These are phyloP conservation scores for Pseudachorutes palmiensis DNA, from an alignment of 1,140 invertebrate species.

Conservation along the genomic window DNA sequence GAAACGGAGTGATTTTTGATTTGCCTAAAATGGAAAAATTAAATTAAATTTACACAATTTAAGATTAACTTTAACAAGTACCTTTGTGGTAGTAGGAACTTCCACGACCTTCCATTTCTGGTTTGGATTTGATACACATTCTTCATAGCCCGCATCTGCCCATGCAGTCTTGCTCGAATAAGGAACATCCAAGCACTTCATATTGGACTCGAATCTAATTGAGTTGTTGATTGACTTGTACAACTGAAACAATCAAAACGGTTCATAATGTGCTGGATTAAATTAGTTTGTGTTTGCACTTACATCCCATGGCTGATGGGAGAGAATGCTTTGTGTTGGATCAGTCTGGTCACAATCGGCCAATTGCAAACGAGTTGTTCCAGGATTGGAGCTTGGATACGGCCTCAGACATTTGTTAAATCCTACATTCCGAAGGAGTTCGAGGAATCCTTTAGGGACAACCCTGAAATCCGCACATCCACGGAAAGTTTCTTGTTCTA, in stretches of 20 bases:
- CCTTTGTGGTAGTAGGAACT: too few relatives aligned
- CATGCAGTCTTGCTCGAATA: too few relatives aligned
- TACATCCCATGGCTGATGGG: background rate
- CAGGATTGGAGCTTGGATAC: background rate
- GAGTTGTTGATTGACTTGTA: background rate
- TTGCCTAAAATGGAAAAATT: too few relatives aligned
- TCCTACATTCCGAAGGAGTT: background rate
- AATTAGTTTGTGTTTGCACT: background rate
- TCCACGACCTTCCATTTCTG: too few relatives aligned
- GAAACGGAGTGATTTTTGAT: too few relatives aligned
- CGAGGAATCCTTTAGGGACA: background rate
- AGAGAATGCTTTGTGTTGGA: background rate
- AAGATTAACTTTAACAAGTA: too few relatives aligned
- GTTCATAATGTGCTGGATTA: background rate
- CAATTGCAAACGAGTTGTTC: background rate
- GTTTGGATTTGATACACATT: too few relatives aligned
- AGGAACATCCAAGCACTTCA: background rate
- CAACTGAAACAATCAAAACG: background rate
- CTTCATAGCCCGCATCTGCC: too few relatives aligned
- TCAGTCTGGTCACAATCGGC: background rate
- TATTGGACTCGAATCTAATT: background rate
- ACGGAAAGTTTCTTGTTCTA: background rate
- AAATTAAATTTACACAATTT: too few relatives aligned
- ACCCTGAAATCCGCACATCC: background rate
- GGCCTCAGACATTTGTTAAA: background rate